Base-by-base conservation (phyloP, 2,797 vertebrate genomes). In the Dermochelys coriacea region DNA sequence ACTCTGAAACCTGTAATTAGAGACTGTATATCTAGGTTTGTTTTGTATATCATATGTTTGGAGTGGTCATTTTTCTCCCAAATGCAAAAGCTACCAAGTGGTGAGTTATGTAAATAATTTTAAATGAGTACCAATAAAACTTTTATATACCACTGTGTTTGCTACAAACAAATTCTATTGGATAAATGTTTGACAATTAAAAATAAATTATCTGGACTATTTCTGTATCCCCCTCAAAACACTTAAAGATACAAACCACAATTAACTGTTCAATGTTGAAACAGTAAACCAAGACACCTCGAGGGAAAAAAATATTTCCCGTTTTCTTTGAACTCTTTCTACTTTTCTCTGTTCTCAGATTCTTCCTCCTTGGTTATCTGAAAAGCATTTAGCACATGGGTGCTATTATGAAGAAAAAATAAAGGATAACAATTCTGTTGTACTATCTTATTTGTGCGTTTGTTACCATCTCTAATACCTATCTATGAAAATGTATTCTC, bases 381-480 rank as follows among this genome's bases (percentile, higher is more conserved):
- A 23, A 54, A 92, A 51, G 49, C 84, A 61, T 37, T 55, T 77
- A 27, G 9, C 34, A 84, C 47, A 25, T 52, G 5, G 68, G 34
- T 49, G 80, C 51, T 16, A 49, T 9, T 3, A 27, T 75, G 27
- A 50, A 82, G 64, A 3, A 81, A 45, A 6, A 86, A 8, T 55
- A 27, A 41, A 92, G 59, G n/a, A 41, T 0, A 80, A 77, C 49
- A 89, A 68, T 92, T 91, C 80, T 80, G 77, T 52, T 23, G 6
- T 47, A 93, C 64, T 74, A 23, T 51, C 92, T 61, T 23, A 29
- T 45, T 82, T 31, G 51, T 10, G 14, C 10, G 47, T 87, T 88
- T 89, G 80, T 68, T 85, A 37, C 14, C 59, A 64, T n/a, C 31
- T 18, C 15, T 79, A 88, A 79, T 50, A n/a, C 12, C 16, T 8